Percentiles rank a stretch among this genome's conserved stretches.
These are phyloP conservation scores for Notoglanidium macrostoma DNA, from an alignment of 2,797 vertebrate species.

Conservation along the genomic window DNA sequence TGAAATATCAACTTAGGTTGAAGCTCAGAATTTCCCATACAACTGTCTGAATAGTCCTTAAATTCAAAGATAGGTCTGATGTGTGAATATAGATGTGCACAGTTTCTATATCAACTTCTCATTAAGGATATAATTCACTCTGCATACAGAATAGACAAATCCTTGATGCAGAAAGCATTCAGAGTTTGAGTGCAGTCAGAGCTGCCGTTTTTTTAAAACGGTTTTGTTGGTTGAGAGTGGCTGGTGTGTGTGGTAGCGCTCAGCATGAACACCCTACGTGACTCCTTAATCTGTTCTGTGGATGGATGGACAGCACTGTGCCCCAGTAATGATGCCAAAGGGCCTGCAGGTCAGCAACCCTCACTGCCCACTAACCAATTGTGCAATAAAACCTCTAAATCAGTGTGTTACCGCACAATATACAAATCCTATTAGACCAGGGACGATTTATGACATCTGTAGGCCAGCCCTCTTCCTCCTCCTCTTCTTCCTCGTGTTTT, in stretches of 20 bases:
- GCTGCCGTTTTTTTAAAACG: conserved; percentile 35
- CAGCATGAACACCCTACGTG: conserved; percentile 19
- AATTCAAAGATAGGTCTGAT: neutral
- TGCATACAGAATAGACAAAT: conserved; percentile 25
- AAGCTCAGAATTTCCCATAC: neutral
- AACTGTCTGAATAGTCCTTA: neutral
- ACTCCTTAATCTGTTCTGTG: conserved; percentile 45
- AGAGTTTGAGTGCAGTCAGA: conserved; percentile 18
- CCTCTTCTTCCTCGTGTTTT: conserved; percentile 32
- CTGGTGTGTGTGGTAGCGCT: conserved; percentile 32
- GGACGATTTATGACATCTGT: conserved; percentile 37
- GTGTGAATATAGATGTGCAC: neutral
- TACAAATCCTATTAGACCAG: conserved; percentile 39
- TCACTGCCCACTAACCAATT: conserved; percentile 34
- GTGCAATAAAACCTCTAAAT: conserved; percentile 25
- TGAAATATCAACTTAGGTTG: neutral
- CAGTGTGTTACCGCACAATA: conserved; percentile 30
- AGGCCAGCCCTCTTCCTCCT: conserved; percentile 20
- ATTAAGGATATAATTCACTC: neutral
- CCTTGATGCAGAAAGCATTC: conserved; percentile 22
- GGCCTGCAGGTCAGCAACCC: conserved; percentile 38
- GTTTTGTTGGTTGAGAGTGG: conserved; percentile 21
- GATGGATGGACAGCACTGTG: conserved; percentile 49
- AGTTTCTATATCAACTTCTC: neutral
- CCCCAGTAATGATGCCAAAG: conserved; percentile 51